These are phyloP conservation scores for Drosophila sp. DNA, from an alignment of 1,140 invertebrate species.

Conservation along the genomic window DNA sequence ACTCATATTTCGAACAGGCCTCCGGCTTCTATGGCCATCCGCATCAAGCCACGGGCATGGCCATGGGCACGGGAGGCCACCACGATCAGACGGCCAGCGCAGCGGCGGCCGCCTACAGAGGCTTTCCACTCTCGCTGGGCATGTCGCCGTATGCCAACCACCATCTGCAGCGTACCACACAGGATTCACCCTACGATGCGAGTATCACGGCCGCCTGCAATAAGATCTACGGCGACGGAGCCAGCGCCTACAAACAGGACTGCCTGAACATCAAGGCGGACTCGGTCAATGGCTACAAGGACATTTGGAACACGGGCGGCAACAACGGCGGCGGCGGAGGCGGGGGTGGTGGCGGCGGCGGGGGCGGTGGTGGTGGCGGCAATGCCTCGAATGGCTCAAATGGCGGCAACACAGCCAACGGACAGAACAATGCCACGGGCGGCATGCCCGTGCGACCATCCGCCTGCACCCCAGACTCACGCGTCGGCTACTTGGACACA, in stretches of 20 bases:
- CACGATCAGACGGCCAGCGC: conserved; percentile 87
- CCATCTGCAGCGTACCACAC: conserved; percentile 90
- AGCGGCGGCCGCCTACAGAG: conserved; percentile 89
- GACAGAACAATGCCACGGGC: conserved; percentile 85
- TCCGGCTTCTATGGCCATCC: conserved; percentile 96
- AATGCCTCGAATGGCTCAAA: conserved; percentile 79
- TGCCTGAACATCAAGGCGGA: conserved; percentile 85
- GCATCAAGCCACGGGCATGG: conserved; percentile 87
- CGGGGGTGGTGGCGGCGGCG: conserved; percentile 63
- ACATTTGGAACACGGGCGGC: conserved; percentile 87
- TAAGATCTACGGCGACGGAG: conserved; percentile 83
- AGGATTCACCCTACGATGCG: conserved; percentile 94
- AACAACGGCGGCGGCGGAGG: conserved; percentile 81
- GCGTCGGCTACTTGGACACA: conserved; percentile 87
- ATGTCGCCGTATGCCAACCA: conserved; percentile 94
- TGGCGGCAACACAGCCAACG: conserved; percentile 83
- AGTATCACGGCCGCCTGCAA: conserved; percentile 94
- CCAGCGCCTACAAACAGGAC: conserved; percentile 82
- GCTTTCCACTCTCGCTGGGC: conserved; percentile 91
- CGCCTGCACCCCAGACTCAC: conserved; percentile 93
- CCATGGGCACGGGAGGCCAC: conserved; percentile 86
- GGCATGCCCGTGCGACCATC: conserved; percentile 89
- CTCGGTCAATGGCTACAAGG: conserved; percentile 85
- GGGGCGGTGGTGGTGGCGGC: conserved; percentile 79
- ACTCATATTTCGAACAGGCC: conserved; percentile 96